Conservation (phyloP, 1,140 invertebrate species). For the Nasonia vitripennis region DNA sequence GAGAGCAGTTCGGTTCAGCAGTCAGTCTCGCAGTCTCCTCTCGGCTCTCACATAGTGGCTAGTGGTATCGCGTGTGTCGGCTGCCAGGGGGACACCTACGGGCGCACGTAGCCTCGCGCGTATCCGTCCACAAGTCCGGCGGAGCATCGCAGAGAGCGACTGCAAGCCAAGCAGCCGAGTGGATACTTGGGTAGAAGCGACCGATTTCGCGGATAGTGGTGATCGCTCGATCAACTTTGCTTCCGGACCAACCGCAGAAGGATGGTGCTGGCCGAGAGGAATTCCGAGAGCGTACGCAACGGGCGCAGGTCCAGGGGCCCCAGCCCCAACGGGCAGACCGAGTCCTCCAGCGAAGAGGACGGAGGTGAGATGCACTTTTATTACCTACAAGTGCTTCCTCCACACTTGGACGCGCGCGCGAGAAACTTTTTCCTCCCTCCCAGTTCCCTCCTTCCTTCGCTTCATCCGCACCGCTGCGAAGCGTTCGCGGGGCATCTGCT, state of each 20-base stretch:
- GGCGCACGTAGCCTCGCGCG: slow-evolving; percentile 60
- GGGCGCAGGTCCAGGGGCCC: slow-evolving; percentile 90
- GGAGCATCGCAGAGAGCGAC: background rate
- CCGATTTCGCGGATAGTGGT: background rate
- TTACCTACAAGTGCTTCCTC: background rate
- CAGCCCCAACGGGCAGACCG: slow-evolving; percentile 90
- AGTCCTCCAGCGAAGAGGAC: slow-evolving; percentile 87
- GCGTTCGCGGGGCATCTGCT: too few species aligned
- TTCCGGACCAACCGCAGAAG: background rate
- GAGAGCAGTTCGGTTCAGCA: too few species aligned
- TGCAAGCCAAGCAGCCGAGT: background rate
- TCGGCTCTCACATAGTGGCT: too few species aligned
- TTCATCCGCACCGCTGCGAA: background rate
- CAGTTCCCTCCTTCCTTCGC: background rate
- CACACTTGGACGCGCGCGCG: background rate
- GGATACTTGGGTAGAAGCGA: background rate
- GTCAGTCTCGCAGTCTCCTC: too few species aligned
- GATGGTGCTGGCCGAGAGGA: slow-evolving; percentile 92
- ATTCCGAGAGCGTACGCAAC: slow-evolving; percentile 86
- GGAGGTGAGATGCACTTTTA: slow-evolving; percentile 78
- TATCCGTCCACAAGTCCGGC: background rate
- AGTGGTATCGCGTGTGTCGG: background rate
- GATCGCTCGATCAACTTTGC: too few species aligned
- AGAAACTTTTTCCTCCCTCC: slow-evolving; percentile 16
- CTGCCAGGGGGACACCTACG: slow-evolving; percentile 58